A percentile compares a stretch with the other conserved stretches of the same genome.
These are phyloP conservation scores for Sarcophaga variegata DNA, from an alignment of 2,888 invertebrate genomes.

Conservation along the genomic window DNA sequence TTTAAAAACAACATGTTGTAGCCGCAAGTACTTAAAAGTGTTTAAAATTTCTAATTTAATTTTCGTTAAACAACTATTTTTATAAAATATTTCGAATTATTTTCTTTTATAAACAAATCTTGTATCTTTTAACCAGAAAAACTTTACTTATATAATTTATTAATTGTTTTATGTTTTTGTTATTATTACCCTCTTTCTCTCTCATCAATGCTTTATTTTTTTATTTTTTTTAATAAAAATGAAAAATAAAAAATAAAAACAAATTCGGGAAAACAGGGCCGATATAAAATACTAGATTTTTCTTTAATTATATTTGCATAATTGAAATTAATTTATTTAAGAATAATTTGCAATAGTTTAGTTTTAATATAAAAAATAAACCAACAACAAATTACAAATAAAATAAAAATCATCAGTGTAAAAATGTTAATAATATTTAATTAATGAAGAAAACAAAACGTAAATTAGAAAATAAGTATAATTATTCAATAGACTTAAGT, in stretches of 20 bases:
- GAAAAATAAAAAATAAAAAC: slow-evolving; percentile 75
- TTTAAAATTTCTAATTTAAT: no score
- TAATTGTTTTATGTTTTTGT: slow-evolving; percentile 20
- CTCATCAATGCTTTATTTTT: slow-evolving; percentile 74
- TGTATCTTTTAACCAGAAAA: no score
- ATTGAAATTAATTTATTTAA: slow-evolving; percentile 32
- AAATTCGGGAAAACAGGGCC: slow-evolving; percentile 79
- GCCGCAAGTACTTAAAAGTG: no score
- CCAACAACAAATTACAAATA: not conserved
- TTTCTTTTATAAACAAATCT: no score
- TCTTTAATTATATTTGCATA: slow-evolving; percentile 30
- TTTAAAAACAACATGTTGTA: no score
- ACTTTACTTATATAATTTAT: no score
- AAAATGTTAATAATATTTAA: slow-evolving; percentile 65
- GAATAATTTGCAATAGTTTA: slow-evolving; percentile 59
- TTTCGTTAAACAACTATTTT: no score
- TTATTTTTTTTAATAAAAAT: slow-evolving; percentile 47
- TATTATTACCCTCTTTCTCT: not conserved
- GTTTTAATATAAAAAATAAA: slow-evolving; percentile 36
- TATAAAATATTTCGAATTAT: no score
- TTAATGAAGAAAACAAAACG: not conserved
- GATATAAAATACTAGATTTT: slow-evolving; percentile 46
- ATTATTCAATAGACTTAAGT: slow-evolving; percentile 36
- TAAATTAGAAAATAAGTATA: not conserved
- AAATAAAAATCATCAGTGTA: slow-evolving; percentile 54